Evolutionary conservation across 2,888 invertebrate species (phyloP), one percentile per base, ranked within the genome.

Genomic region (Amblyjoppa proteus): DNA sequence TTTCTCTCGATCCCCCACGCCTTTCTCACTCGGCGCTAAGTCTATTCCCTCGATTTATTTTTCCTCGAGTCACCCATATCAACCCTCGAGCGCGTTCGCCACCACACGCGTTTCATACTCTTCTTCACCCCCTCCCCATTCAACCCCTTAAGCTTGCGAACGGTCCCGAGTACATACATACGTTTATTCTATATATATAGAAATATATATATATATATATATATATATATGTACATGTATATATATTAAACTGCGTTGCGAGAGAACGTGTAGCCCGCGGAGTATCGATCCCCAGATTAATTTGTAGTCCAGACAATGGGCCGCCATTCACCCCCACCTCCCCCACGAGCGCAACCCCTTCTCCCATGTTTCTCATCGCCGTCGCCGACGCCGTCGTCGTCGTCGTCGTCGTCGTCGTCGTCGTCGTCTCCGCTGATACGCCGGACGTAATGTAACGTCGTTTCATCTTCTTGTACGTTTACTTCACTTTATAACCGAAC

Each of bases 241-340:
- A 83, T 83, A 85, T 85, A 84, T 83, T 83, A 83, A 81, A 58
- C 80, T 77, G 75, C 73, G 84, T 81, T 84, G 80, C 66, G 56
- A 84, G 82, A 74, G 79, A 84, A 84, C 83, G 81, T 81, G 78
- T 82, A 88, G 76, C 85, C 83, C 87, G 85, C 84, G 89, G 87
- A 92, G 89, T 92, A 93, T 93, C 93, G 93, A 93, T 93, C 93
- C 91, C 74, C 91, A 89, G 92, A 93, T 93, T 93, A 93, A 93
- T 94, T 93, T 91, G 91, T 92, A 93, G 93, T 91, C 92, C 91
- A 93, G 93, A 94, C 93, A 94, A 93, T 93, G 93, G 93, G 93
- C 93, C 93, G 93, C 93, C 93, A 91, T 91, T 64, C 64, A 64
- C 90, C 90, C 45, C 89, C 84, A 80, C 89, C 56, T 61, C 75